phyloP scores from a whole-genome alignment of 2,113 vertebrate species.

The Oophaga pumilio region DNA sequence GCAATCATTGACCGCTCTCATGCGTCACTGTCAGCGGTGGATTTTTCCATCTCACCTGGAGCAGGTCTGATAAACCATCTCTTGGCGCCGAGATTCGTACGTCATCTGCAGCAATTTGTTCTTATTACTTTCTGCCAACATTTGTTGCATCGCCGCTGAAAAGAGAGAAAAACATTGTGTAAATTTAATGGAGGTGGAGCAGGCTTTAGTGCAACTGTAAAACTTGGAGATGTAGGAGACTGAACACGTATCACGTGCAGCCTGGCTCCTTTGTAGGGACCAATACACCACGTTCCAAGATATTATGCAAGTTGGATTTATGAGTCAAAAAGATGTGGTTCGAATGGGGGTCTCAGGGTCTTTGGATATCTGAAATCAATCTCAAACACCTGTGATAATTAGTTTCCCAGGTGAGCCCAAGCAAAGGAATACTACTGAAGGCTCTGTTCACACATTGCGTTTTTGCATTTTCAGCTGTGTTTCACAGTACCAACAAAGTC shows the following conservation, averaged over 20 bases:
- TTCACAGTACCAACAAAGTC: too few species aligned
- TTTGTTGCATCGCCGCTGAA: slow-evolving; percentile 92
- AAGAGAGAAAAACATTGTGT: slow-evolving; percentile 17
- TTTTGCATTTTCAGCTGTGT: too few species aligned
- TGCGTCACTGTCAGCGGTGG: neutral
- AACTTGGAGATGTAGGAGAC: neutral
- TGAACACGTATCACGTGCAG: neutral
- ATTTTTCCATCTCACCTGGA: slow-evolving; percentile 76
- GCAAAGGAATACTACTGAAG: too few species aligned
- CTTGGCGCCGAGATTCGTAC: slow-evolving; percentile 80
- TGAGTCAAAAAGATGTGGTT: too few species aligned
- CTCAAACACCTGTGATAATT: too few species aligned
- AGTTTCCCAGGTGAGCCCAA: too few species aligned
- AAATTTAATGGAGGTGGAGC: neutral
- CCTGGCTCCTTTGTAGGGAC: too few species aligned
- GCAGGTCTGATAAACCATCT: slow-evolving; percentile 82
- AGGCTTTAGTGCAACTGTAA: neutral
- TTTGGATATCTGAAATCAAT: too few species aligned
- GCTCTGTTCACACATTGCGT: too few species aligned
- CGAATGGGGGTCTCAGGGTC: too few species aligned
- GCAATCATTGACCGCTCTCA: slow-evolving; percentile 13
- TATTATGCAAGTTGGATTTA: too few species aligned
- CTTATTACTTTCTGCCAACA: slow-evolving; percentile 84
- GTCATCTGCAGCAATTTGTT: slow-evolving; percentile 82
- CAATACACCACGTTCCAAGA: too few species aligned